Conservation (phyloP, 2,797 vertebrate genomes). For the Eulemur mongoz region DNA sequence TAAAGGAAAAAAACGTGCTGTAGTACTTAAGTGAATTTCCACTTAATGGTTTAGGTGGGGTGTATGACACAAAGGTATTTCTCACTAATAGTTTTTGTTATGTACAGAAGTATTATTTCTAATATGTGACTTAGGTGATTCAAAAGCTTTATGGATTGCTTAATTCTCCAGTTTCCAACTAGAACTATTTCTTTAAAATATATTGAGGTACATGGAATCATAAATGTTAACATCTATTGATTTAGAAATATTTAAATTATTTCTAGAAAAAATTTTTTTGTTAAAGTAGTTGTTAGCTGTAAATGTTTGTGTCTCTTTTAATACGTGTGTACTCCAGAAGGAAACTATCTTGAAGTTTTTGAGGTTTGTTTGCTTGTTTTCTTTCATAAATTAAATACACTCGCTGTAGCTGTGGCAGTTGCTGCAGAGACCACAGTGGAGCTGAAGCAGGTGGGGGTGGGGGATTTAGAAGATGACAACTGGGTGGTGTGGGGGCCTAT, state of each 20-base stretch:
- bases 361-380: neutral
- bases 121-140: neutral
- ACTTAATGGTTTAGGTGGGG: neutral
- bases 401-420: neutral
- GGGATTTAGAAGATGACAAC: neutral
- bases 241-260: neutral
- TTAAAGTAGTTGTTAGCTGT: neutral
- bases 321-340: neutral
- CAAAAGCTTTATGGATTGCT: neutral
- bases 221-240: neutral
- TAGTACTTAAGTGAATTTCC: neutral
- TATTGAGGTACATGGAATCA: neutral
- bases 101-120: neutral
- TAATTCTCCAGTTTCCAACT: neutral
- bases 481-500: rapidly evolving
- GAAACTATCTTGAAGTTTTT: neutral
- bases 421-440: rapidly evolving
- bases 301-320: neutral
- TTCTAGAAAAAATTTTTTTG: neutral
- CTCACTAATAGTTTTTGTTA: neutral
- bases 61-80: neutral
- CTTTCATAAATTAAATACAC: neutral
- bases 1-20: neutral
- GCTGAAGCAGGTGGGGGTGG: rapidly evolving
- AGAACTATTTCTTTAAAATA: neutral